Base-by-base conservation (phyloP, 1,140 invertebrate species). In the Aporrectodea caliginosa region DNA sequence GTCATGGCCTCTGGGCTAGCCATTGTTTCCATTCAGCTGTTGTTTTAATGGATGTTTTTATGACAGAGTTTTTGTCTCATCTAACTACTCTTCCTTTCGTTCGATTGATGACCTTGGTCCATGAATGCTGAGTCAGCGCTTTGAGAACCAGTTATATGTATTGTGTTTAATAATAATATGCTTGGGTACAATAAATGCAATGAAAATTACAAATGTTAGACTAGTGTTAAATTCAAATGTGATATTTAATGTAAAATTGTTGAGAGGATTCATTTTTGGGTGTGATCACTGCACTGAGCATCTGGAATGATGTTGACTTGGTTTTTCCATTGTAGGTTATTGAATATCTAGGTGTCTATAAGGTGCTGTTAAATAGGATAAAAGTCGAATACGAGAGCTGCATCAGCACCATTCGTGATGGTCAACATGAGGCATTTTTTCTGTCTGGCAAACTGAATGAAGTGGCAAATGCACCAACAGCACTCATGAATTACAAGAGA, bases 371-470 rank as follows among this genome's bases (percentile, higher is more conserved):
- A 27, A 86, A 84, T 27, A 70, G 79, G 0, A 86, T 88, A 32
- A 87, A 88, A 77, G 86, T 85, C 75, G 86, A 87, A 78, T 88
- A 88, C 85, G 88, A 88, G 81, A 84, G 85, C 70, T 85, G 84
- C 16, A 88, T 88, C 79, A 86, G 86, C 27, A 82, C 84, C 16
- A 87, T 88, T 43, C 82, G 82, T 69, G 84, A 82, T 72, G 86
- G 84, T 1, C 84, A 87, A 71, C 81, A 82, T 74, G 85, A 87
- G 77, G 84, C 85, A 32, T 81, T 80, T 29, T 87, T 84, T 81
- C 75, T 88, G 35, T 83, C 85, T 82, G 85, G 83, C 0, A 87
- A 87, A 84, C 78, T 88, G 1, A 86, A 85, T 75, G 83, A 86
- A n/a, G 86, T 87, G 85, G 84, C 86, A 43, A 85, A 85, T 43